phyloP scores from a whole-genome alignment of 2,888 invertebrate species.

The Drosophila gaucha region DNA sequence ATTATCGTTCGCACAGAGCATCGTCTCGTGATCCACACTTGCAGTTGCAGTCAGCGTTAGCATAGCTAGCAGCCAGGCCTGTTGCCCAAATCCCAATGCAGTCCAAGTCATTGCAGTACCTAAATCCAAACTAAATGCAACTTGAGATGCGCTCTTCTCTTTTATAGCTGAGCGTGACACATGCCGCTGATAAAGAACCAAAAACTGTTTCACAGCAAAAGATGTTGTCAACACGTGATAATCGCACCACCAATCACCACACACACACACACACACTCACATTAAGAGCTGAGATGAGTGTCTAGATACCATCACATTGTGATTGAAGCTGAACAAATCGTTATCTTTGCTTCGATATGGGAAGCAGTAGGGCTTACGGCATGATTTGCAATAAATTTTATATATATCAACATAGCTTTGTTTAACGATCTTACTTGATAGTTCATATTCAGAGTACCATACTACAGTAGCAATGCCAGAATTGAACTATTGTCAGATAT shows the following conservation, averaged over 20 bases:
- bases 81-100: neutral
- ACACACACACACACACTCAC: neutral
- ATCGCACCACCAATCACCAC: too few species aligned
- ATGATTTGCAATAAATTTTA: too few species aligned
- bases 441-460: too few species aligned
- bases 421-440: too few species aligned
- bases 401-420: too few species aligned
- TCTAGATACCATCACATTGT: neutral
- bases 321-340: neutral
- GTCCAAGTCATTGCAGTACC: slow-evolving; percentile 27
- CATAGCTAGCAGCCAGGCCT: slow-evolving; percentile 18
- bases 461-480: too few species aligned
- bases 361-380: too few species aligned
- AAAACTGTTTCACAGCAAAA: slow-evolving; percentile 8
- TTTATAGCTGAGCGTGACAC: slow-evolving; percentile 50
- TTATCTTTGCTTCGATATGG: neutral
- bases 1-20: slow-evolving; percentile 64
- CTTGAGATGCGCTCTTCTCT: slow-evolving; percentile 39
- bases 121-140: slow-evolving; percentile 55
- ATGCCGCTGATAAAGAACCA: slow-evolving; percentile 3
- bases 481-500: too few species aligned
- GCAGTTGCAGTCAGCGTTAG: neutral
- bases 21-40: slow-evolving; percentile 18
- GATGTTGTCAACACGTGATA: slow-evolving; percentile 42
- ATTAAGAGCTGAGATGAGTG: neutral